Evolutionary conservation across 2,888 invertebrate species (phyloP).

Genomic region (Gibbula magus): DNA sequence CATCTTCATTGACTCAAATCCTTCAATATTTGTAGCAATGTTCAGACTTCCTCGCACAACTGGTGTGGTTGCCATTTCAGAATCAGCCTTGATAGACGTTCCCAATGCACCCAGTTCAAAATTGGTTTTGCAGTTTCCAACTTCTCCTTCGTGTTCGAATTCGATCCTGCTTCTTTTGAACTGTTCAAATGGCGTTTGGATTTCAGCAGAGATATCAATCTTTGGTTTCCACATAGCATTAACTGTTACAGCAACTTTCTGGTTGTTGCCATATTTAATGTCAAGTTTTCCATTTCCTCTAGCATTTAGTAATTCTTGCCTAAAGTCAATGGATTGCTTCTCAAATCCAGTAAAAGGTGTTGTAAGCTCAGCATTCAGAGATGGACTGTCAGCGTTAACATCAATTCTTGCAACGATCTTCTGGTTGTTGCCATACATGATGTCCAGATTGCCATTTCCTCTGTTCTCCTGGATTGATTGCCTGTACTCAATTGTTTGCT

Average conservation of each 20-base stretch:
- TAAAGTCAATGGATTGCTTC: no score
- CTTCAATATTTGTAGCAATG: neutral
- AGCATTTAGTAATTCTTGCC: no score
- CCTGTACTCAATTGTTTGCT: neutral
- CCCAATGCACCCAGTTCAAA: neutral
- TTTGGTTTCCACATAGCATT: neutral
- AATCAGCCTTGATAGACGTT: neutral
- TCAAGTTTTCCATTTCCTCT: neutral
- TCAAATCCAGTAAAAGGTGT: no score
- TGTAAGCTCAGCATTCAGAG: no score
- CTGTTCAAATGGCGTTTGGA: neutral
- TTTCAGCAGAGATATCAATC: neutral
- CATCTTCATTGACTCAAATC: neutral
- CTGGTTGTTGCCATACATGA: no score
- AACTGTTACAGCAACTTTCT: neutral
- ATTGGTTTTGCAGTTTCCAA: neutral
- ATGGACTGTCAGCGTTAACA: no score
- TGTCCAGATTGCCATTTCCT: no score
- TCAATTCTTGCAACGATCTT: no score
- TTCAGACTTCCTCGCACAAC: neutral
- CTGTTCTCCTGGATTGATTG: neutral
- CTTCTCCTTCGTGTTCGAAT: neutral
- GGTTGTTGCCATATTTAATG: neutral
- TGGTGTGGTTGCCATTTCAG: neutral
- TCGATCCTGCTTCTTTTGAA: neutral